Evolutionary conservation across 1,140 invertebrate species (phyloP).

Genomic region (Drosophila pallidifrons): DNA sequence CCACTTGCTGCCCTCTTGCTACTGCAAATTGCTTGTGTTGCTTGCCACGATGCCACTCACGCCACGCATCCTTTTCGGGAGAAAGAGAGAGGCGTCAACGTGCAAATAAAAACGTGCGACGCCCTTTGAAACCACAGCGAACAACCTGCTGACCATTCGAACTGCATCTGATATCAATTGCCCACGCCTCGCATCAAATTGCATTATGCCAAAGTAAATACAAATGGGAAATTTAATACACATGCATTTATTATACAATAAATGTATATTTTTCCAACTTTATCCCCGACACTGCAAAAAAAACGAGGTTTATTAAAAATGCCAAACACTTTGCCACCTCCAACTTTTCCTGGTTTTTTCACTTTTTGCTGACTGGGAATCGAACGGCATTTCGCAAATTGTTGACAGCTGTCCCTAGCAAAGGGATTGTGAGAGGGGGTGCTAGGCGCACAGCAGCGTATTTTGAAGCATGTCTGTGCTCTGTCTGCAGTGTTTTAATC

Average conservation of each 20-base stretch:
- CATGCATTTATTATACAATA: conserved; percentile 46
- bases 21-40: neutral
- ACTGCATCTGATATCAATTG: conserved; percentile 61
- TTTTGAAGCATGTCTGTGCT: conserved; percentile 9
- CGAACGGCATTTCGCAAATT: conserved; percentile 65
- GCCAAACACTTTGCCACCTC: conserved; percentile 42
- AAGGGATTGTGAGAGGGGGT: neutral
- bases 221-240: conserved; percentile 68
- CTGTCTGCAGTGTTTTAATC: conserved; percentile 58
- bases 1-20: neutral
- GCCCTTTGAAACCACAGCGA: conserved; percentile 53
- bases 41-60: neutral
- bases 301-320: conserved; percentile 46
- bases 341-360: neutral
- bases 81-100: conserved; percentile 52
- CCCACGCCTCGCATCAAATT: conserved; percentile 63
- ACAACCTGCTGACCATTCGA: conserved; percentile 33
- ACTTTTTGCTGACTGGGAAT: conserved; percentile 31
- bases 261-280: conserved; percentile 31
- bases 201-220: conserved; percentile 68
- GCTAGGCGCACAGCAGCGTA: neutral
- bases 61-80: conserved; percentile 8
- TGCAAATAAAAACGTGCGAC: conserved; percentile 44
- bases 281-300: neutral
- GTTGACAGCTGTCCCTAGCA: conserved; percentile 64